A percentile compares a stretch with the other conserved stretches of the same genome.
Conservation (phyloP, 2,888 invertebrate species). For the Spisula subtruncata region DNA sequence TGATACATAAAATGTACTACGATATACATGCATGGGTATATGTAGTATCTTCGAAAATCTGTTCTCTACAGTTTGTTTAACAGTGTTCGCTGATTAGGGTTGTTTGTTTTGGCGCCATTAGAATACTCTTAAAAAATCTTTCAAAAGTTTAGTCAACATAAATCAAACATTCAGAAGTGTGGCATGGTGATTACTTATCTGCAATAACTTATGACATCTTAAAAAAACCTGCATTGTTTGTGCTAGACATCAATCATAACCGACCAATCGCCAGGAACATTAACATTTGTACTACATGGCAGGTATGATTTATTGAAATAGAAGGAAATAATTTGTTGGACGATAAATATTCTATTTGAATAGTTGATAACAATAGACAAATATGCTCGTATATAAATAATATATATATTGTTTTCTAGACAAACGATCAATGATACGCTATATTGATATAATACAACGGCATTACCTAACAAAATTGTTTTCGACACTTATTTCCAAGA, state of each 20-base stretch:
- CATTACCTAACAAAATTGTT: no score
- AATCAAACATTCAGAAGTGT: no score
- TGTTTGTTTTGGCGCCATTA: no score
- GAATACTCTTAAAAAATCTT: no score
- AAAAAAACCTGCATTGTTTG: conserved; percentile 12
- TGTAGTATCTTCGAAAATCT: no score
- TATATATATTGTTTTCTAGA: not conserved
- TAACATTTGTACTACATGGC: not conserved
- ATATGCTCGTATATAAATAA: not conserved
- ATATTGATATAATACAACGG: not conserved
- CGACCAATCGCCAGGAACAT: not conserved
- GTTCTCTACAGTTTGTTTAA: no score
- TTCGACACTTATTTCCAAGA: no score
- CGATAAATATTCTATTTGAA: conserved; percentile 7
- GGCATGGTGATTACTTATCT: not conserved
- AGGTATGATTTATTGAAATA: conserved; percentile 3
- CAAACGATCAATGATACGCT: not conserved
- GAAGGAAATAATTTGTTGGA: not conserved
- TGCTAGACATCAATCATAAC: not conserved
- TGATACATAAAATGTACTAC: no score
- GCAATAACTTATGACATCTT: not conserved
- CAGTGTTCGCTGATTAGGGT: no score
- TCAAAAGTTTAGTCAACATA: no score
- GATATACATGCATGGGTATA: no score
- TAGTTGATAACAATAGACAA: not conserved